phyloP scores from a whole-genome alignment of 2,888 invertebrate species.

The Panopea generosa region DNA sequence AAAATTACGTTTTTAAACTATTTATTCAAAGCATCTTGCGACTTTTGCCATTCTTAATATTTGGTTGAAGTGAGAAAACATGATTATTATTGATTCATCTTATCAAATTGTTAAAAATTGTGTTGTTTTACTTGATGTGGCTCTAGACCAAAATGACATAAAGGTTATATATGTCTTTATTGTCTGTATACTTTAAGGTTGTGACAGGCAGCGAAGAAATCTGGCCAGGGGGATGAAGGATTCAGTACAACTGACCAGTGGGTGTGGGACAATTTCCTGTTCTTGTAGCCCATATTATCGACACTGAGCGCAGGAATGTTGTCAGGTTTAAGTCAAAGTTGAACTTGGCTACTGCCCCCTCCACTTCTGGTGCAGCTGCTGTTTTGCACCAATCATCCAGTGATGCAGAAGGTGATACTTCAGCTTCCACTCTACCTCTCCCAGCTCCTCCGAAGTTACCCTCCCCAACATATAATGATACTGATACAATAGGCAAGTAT shows the following conservation, averaged over 20 bases:
- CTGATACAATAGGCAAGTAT: conserved; percentile 5
- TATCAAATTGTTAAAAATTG: too few species aligned
- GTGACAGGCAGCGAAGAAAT: too few species aligned
- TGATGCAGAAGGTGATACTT: conserved; percentile 29
- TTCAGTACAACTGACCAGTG: conserved; percentile 32
- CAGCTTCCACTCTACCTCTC: conserved; percentile 1
- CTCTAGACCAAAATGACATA: too few species aligned
- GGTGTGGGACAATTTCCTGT: conserved; percentile 34
- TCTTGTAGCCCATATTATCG: conserved; percentile 23
- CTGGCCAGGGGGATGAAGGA: conserved; percentile 9
- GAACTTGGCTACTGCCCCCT: not conserved
- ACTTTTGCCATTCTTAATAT: too few species aligned
- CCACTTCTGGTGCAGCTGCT: too few species aligned
- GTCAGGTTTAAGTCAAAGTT: conserved; percentile 22
- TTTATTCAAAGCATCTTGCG: too few species aligned
- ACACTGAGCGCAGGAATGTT: conserved; percentile 19
- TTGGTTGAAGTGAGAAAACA: too few species aligned
- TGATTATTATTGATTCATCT: too few species aligned
- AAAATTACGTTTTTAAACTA: too few species aligned
- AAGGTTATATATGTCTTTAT: too few species aligned
- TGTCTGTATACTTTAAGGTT: too few species aligned
- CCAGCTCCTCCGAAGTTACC: not conserved
- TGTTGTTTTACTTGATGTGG: too few species aligned
- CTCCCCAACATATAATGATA: not conserved
- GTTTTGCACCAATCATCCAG: conserved; percentile 22